These are phyloP conservation scores for Ypsolopha sequella DNA, from an alignment of 2,888 invertebrate genomes.

Conservation along the genomic window DNA sequence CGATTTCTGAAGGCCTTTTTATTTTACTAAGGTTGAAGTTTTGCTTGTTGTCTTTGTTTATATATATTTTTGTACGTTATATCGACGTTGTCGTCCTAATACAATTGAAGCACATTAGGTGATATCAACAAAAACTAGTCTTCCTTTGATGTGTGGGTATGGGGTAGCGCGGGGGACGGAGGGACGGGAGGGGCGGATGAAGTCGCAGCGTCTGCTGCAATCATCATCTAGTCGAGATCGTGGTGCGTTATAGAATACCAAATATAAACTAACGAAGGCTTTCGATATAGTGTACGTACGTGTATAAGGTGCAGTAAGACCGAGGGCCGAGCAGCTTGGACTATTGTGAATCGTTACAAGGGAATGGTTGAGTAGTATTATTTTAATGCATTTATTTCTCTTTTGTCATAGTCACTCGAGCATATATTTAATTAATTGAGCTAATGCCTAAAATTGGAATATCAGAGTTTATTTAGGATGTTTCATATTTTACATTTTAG, in stretches of 20 bases:
- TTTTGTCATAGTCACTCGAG: slow-evolving; percentile 67
- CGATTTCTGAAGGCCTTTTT: slow-evolving; percentile 60
- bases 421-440: slow-evolving; percentile 67
- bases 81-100: slow-evolving; percentile 38
- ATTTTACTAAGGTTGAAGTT: slow-evolving; percentile 55
- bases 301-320: slow-evolving; percentile 29
- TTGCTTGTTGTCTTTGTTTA: slow-evolving; percentile 63
- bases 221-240: slow-evolving; percentile 68
- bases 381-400: slow-evolving; percentile 68
- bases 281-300: slow-evolving; percentile 41
- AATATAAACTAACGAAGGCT: slow-evolving; percentile 65
- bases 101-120: slow-evolving; percentile 59
- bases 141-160: slow-evolving; percentile 45
- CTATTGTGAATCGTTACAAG: slow-evolving; percentile 41
- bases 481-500: slow-evolving; percentile 71
- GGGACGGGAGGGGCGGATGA: slow-evolving; percentile 20
- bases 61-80: slow-evolving; percentile 48
- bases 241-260: slow-evolving; percentile 68
- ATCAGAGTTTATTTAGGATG: slow-evolving; percentile 72
- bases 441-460: slow-evolving; percentile 71
- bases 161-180: slow-evolving; percentile 16
- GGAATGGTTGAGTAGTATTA: slow-evolving; percentile 64
- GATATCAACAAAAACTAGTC: slow-evolving; percentile 68
- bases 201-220: slow-evolving; percentile 29
- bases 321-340: slow-evolving; percentile 66